Evolutionary conservation across 2,888 invertebrate species (phyloP).

Genomic region (Cylindroiulus punctatus): DNA sequence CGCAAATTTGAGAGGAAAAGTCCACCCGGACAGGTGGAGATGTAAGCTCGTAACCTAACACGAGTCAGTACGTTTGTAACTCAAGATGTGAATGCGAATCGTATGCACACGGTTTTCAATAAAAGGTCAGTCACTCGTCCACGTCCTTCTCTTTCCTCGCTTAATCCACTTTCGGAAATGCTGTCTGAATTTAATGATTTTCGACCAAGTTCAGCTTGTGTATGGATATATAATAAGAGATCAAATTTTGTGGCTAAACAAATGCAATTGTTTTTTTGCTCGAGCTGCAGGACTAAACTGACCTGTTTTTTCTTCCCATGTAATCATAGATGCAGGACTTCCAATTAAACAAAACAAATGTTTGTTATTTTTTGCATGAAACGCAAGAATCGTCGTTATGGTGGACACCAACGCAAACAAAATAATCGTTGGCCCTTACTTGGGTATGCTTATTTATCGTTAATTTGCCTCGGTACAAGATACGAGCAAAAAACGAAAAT

Average conservation of each 20-base stretch:
- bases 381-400: conserved; percentile 23
- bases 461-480: not conserved
- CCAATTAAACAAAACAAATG: conserved; percentile 42
- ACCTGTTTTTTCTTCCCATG: not conserved
- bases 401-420: conserved; percentile 14
- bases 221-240: conserved; percentile 30
- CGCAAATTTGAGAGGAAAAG: no score
- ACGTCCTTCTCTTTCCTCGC: not conserved
- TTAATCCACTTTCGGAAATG: conserved; percentile 20
- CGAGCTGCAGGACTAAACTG: not conserved
- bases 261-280: not conserved
- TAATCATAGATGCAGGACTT: conserved; percentile 38
- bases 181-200: conserved; percentile 35
- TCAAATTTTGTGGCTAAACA: conserved; percentile 34
- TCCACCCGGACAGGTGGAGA: not conserved
- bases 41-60: not conserved
- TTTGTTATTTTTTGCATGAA: conserved; percentile 13
- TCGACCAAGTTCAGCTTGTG: not conserved
- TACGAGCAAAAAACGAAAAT: not conserved
- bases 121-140: conserved; percentile 23
- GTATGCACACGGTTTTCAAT: conserved; percentile 13
- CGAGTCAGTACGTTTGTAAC: conserved; percentile 3
- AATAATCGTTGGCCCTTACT: conserved; percentile 4
- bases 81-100: not conserved
- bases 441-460: not conserved